Base-by-base conservation (phyloP, 1,140 invertebrate genomes). In the Globodera rostochiensis region DNA sequence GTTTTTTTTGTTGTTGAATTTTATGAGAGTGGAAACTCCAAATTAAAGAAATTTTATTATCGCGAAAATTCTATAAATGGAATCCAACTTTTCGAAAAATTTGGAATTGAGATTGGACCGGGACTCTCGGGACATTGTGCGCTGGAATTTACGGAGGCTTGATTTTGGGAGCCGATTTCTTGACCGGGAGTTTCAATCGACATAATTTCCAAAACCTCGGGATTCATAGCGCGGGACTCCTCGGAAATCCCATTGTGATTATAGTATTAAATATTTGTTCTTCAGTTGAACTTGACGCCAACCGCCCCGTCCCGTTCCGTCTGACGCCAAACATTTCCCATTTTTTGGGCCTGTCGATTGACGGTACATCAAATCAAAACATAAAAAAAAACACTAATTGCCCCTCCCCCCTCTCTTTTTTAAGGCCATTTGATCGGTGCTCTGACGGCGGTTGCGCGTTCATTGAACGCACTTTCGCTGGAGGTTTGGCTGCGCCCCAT, bases 231-330 rank as follows among this genome's bases (percentile, higher is more conserved):
- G 15, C 15, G 4, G 8, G 11, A 13, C n/a, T 45, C 11, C 6
- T 70, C 0, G 21, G 21, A 70, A 70, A 25, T 15, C 8, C 67
- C 9, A 15, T 8, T 11, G 67, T 11, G 21, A n/a, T 25, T 11
- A 1, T 8, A 1, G 15, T 6, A 66, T 64, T 60, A 53, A 25
- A 15, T 21, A 45, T 74, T 74, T 74, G 4, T 53, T 57, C 53
- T 83, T 6, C n/a, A 83, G 82, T 83, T 83, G 82, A 83, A 83
- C 64, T 83, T 45, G 82, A 83, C 8, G 80, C 60, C n/a, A 83
- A 83, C 77, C 57, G 82, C 11, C 82, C 82, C n/a, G 82, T 83
- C 7, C 67, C 81, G 7, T 83, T 83, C 21, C 82, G 82, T 9
- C 15, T 83, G 45, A 80, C 82, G n/a, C 25, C 46, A 8, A 83